These are phyloP conservation scores for Cremastobaeus sp. DNA, from an alignment of 2,888 invertebrate genomes.

Conservation along the genomic window DNA sequence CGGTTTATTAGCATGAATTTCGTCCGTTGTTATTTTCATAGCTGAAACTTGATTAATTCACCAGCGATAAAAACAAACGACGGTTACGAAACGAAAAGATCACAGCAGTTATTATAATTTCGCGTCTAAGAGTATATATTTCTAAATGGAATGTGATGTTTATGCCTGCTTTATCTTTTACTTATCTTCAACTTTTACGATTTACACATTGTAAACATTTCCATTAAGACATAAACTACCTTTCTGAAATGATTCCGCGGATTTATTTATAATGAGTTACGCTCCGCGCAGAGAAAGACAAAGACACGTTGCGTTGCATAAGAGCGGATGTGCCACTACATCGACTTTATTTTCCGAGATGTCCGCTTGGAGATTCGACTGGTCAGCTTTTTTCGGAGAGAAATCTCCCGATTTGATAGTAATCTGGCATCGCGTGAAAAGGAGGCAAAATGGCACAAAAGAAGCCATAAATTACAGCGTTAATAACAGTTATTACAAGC, in stretches of 20 bases:
- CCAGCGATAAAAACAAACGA: background rate
- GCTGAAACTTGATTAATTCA: background rate
- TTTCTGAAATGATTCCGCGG: too few relatives aligned
- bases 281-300: too few relatives aligned
- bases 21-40: background rate
- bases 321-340: too few relatives aligned
- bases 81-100: background rate
- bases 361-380: too few relatives aligned
- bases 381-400: too few relatives aligned
- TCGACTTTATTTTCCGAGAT: too few relatives aligned
- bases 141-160: background rate
- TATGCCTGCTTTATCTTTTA: constrained; percentile 1
- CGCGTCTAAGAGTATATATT: background rate
- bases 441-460: too few relatives aligned
- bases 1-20: background rate
- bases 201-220: background rate
- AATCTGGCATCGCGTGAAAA: too few relatives aligned
- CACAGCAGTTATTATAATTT: background rate
- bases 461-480: too few relatives aligned
- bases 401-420: too few relatives aligned
- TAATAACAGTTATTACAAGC: constrained; percentile 1
- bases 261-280: too few relatives aligned
- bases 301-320: too few relatives aligned
- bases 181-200: background rate
- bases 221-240: background rate